Evolutionary conservation across 2,888 invertebrate species (phyloP), one percentile per base, ranked within the genome.

Genomic region (Apamea epomidion): DNA sequence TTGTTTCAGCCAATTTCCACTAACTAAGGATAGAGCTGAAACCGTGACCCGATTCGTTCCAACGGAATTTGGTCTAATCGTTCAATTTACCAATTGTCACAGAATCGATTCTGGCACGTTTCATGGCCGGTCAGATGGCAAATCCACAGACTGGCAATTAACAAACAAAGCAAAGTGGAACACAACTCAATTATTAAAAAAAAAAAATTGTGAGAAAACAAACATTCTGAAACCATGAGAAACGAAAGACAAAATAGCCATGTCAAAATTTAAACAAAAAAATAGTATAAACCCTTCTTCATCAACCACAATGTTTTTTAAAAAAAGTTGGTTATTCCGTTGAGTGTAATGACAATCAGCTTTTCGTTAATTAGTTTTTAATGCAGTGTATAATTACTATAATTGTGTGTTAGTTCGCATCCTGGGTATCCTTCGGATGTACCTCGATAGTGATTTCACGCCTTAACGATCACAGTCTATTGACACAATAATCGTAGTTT

Each of bases 61-160:
- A 91, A 91, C 91, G 75, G 90, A 91, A 90, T 93, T 93, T 91
- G 92, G 93, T 91, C 91, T 93, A 94, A 95, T 94, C 94, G 91
- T 93, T 90, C 93, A 94, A 94, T 95, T 94, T 91, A 93, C 60
- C 67, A 87, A 88, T 92, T 90, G 88, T 82, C 79, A 78, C 73
- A 69, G 78, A 86, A 89, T 84, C 83, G 83, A 90, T 87, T 86
- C 80, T 81, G 70, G 74, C 60, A 78, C 81, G 70, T 85, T 90
- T 86, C 84, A 89, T 80, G 87, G 87, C 71, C 74, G 81, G 78
- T 81, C 72, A 74, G 76, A 79, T 75, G 69, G 78, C n/a, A 74
- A 85, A 87, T 80, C 37, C 72, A 80, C 65, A 72, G 83, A 62
- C 72, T 78, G 68, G 74, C 86, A 84, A 91, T 91, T 87, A 90